Evolutionary conservation across 2,888 invertebrate genomes (phyloP), one percentile per base, ranked within the genome.

Genomic region (Epinotia nisella): DNA sequence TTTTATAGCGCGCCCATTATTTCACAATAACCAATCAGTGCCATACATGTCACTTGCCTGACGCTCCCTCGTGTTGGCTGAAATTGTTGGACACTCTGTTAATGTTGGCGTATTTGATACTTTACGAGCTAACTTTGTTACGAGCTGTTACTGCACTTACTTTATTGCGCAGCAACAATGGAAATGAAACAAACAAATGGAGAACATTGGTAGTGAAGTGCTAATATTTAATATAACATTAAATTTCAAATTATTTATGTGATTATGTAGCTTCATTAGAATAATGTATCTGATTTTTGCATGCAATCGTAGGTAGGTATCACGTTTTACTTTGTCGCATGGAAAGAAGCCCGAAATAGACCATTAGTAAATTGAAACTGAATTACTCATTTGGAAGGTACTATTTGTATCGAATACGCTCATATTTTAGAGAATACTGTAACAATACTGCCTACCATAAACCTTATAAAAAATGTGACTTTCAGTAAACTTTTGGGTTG

Each of bases 11-110:
- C 79, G 78, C 82, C 88, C 86, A 87, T 89, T 91, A 90, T 90
- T 90, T 87, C 83, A 85, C 89, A 90, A 92, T 91, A 91, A 91
- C 90, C 91, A 92, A 92, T 91, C 91, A 91, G 87, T 86, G 86
- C 82, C 87, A 87, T 86, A 83, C 88, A 86, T 84, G 90, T 90
- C 91, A 90, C 86, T 83, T 83, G 87, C 84, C 84, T 88, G 90
- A 90, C 90, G 85, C 87, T 84, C 90, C 90, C 88, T 79, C 76
- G 77, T 80, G 81, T 79, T 81, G 77, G 76, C 74, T 79, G 77
- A 75, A 75, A 79, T 69, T 75, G 76, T 76, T 69, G 80, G 66
- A 61, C 65, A 66, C 76, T 35, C 74, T 60, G 78, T 81, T 81
- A 79, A 80, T 76, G 82, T 76, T 65, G 19, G 24, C 49, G 56